Base-by-base conservation (phyloP, 1,140 invertebrate species). In the Micrasema longulum region DNA sequence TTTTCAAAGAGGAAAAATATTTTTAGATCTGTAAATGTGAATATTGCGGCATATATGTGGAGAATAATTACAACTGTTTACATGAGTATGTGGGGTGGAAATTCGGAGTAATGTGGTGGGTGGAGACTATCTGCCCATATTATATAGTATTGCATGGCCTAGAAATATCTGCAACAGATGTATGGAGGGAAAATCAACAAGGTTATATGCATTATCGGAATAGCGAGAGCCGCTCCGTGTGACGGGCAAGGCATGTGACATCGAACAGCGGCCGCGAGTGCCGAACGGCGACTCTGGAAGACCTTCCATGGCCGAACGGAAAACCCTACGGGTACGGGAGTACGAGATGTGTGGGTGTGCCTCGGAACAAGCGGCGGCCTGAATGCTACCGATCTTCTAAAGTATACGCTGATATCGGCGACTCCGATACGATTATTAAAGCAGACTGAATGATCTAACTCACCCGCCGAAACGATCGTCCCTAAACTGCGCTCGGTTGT, bases 281-380 rank as follows among this genome's bases (percentile, higher is more conserved):
- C 14, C 12, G 12, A 31, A 6, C 4, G n/a, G 23, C 20, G n/a
- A 14, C 23, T 26, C 18, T 5, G 11, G 50, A 16, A 2, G n/a
- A 53, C 2, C 16, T 18, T 53, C 20, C n/a, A n/a, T n/a, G 50
- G 14, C 20, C 20, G 20, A 23, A 52, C 11, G 7, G 20, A 23
- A 5, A 10, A 52, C n/a, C n/a, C n/a, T n/a, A n/a, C n/a, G n/a
- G n/a, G n/a, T n/a, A n/a, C n/a, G 43, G 43, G 14, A 52, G 53
- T 9, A 57, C 31, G 48, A 20, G 65, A 55, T 41, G 50, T 68
- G 67, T 62, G 55, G 67, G 67, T 62, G 67, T 60, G 67, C 55
- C 67, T 36, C 67, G 36, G 9, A 10, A 57, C 23, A 35, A 47
- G 62, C 62, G 41, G 62, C 62, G 10, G 41, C 23, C 43, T 6